Conservation (phyloP, 35 echinoderm and acorn worm genomes). For the Holothuria glaberrima region DNA sequence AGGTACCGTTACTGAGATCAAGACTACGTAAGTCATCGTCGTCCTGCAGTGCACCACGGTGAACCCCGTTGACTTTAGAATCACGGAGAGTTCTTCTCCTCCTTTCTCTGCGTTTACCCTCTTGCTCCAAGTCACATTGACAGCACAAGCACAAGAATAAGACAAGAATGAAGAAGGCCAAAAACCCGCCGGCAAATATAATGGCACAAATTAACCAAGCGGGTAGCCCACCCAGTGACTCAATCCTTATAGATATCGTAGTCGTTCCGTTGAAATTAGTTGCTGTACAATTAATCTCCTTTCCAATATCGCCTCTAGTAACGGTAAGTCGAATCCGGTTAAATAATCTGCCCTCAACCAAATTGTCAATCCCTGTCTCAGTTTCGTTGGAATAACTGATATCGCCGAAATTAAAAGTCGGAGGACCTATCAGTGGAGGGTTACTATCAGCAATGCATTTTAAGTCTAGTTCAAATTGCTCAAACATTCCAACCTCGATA, state of each 20-base stretch:
- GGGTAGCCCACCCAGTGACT: not conserved
- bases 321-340: not conserved
- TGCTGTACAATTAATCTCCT: conserved; percentile 25
- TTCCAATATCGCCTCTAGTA: conserved; percentile 15
- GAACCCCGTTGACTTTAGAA: not conserved
- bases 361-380: not conserved
- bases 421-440: not conserved
- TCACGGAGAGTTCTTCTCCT: conserved; percentile 9
- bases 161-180: not conserved
- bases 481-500: conserved; percentile 53
- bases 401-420: not conserved
- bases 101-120: conserved; percentile 11
- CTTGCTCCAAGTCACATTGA: conserved; percentile 32
- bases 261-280: not conserved
- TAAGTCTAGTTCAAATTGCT: not conserved
- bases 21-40: not conserved
- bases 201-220: conserved; percentile 9
- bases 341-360: not conserved
- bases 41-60: not conserved
- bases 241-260: not conserved
- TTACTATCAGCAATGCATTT: conserved; percentile 38
- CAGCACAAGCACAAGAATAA: not conserved
- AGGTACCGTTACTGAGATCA: conserved; percentile 5
- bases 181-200: conserved; percentile 12
- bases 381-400: not conserved